These are phyloP conservation scores for Channallabes apus DNA, from an alignment of 2,797 vertebrate species.

Conservation along the genomic window DNA sequence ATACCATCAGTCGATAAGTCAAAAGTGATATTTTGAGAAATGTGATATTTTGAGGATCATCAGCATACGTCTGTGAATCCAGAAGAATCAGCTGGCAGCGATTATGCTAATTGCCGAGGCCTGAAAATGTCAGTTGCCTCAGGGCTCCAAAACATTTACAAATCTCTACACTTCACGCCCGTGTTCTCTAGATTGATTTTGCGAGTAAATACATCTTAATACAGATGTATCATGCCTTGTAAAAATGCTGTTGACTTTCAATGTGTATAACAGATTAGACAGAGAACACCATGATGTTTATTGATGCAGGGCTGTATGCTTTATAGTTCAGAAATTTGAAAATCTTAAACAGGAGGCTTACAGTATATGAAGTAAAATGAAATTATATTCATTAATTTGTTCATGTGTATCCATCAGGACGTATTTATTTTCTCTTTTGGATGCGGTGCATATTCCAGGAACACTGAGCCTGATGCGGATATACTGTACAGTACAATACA, in stretches of 20 bases:
- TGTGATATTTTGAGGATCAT: slow-evolving; percentile 7
- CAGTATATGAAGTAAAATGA: not conserved
- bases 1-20: not conserved
- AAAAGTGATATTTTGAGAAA: slow-evolving; percentile 16
- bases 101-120: slow-evolving; percentile 38
- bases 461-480: not conserved
- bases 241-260: not conserved
- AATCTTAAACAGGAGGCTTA: not conserved
- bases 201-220: slow-evolving; percentile 32
- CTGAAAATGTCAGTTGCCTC: slow-evolving; percentile 51
- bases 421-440: not conserved
- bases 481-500: too few relatives aligned
- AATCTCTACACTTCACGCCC: slow-evolving; percentile 27
- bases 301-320: not conserved
- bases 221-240: slow-evolving; percentile 9
- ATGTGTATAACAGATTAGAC: not conserved
- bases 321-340: not conserved
- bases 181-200: slow-evolving; percentile 35
- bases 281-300: not conserved
- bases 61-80: slow-evolving; percentile 24
- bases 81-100: slow-evolving; percentile 44
- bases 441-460: not conserved
- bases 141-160: slow-evolving; percentile 36
- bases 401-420: too few relatives aligned
- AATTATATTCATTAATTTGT: not conserved